phyloP scores from a whole-genome alignment of 2,797 vertebrate species.

The Glyptemys insculpta region DNA sequence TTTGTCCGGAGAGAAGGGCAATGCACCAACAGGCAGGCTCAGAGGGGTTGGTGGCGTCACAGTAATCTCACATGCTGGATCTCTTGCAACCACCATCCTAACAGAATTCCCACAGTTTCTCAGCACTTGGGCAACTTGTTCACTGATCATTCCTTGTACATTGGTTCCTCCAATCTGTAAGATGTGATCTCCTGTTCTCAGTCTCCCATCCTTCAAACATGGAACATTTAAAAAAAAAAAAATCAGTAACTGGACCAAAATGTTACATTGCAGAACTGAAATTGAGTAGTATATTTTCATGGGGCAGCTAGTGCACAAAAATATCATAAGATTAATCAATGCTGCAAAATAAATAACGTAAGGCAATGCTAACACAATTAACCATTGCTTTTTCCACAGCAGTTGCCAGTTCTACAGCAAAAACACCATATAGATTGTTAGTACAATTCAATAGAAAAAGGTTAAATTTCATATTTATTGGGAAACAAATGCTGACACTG shows the following conservation, averaged over 20 bases:
- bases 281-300: neutral
- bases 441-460: neutral
- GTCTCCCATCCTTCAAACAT: conserved; percentile 90
- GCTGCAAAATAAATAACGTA: neutral
- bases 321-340: neutral
- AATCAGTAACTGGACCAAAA: neutral
- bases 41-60: conserved; percentile 81
- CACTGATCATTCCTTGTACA: conserved; percentile 91
- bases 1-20: conserved; percentile 68
- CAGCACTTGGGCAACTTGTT: conserved; percentile 94
- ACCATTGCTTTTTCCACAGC: fast-evolving
- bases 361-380: fast-evolving
- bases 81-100: conserved; percentile 90
- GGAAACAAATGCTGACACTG: neutral
- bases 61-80: conserved; percentile 79
- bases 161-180: conserved; percentile 91
- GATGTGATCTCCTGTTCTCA: conserved; percentile 94
- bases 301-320: neutral
- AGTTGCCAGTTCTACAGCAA: neutral
- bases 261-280: neutral
- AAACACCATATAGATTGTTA: neutral
- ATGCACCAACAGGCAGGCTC: conserved; percentile 82
- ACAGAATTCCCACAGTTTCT: conserved; percentile 92
- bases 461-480: neutral
- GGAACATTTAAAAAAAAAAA: neutral